These are phyloP conservation scores for Drosophila greeni DNA, from an alignment of 2,888 invertebrate species.

Conservation along the genomic window DNA sequence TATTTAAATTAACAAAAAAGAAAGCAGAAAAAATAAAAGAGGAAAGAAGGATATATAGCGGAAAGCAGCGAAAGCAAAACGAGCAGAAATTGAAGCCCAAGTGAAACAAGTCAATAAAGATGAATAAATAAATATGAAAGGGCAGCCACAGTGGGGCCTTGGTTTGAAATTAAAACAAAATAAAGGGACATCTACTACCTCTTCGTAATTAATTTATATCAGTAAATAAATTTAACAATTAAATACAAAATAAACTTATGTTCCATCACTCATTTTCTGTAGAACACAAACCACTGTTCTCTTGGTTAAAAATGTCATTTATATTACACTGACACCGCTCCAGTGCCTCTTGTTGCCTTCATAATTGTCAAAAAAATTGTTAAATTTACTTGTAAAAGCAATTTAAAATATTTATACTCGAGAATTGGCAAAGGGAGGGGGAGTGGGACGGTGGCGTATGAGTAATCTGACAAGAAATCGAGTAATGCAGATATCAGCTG, in stretches of 20 bases:
- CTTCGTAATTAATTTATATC: too few relatives aligned
- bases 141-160: constrained; percentile 8
- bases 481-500: constrained; percentile 31
- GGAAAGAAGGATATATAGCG: constrained; percentile 1
- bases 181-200: too few relatives aligned
- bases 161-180: too few relatives aligned
- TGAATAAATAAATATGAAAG: constrained; percentile 24
- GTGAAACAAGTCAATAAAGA: constrained; percentile 37
- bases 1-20: constrained; percentile 35
- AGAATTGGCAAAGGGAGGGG: constrained; percentile 32
- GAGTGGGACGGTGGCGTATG: constrained; percentile 42
- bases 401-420: constrained; percentile 56
- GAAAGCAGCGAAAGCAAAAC: constrained; percentile 9
- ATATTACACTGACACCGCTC: constrained; percentile 8
- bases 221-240: too few relatives aligned
- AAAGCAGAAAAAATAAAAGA: not conserved
- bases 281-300: not conserved
- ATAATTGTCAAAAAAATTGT: constrained; percentile 26
- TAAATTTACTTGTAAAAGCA: constrained; percentile 42
- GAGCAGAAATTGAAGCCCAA: constrained; percentile 21
- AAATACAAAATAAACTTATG: too few relatives aligned
- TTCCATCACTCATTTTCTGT: not conserved
- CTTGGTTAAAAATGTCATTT: not conserved
- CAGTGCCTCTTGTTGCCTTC: constrained; percentile 19
- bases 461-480: constrained; percentile 49